Evolutionary conservation across 2,888 invertebrate genomes (phyloP).

Genomic region (Acheta domesticus): DNA sequence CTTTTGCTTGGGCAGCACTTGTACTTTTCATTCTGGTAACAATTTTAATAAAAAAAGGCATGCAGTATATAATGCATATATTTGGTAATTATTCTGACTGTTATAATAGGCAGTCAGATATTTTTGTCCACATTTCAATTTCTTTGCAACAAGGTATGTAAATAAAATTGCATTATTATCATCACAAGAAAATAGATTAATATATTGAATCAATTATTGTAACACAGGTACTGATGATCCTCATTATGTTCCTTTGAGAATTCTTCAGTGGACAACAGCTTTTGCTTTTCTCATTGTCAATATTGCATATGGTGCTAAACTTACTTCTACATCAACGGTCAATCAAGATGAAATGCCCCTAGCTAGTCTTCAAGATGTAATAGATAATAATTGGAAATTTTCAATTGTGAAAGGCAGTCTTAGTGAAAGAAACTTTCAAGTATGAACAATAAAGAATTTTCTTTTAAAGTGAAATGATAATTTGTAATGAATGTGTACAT

Average conservation of each 20-base stretch:
- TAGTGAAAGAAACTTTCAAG: conserved; percentile 21
- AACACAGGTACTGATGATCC: conserved; percentile 22
- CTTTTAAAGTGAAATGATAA: neutral
- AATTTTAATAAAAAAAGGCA: neutral
- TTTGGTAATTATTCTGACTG: neutral
- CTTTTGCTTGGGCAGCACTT: neutral
- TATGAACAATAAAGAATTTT: neutral
- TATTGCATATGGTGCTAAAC: conserved; percentile 25
- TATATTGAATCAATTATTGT: neutral
- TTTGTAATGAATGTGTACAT: no score
- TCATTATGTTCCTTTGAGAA: neutral
- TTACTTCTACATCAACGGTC: conserved; percentile 21
- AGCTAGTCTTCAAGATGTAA: neutral
- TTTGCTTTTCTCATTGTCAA: conserved; percentile 23
- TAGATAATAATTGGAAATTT: conserved; percentile 24
- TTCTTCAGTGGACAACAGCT: conserved; percentile 19
- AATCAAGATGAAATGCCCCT: conserved; percentile 19
- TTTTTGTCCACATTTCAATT: neutral
- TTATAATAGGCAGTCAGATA: neutral
- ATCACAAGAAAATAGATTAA: no score
- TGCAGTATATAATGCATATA: neutral
- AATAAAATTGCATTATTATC: no score
- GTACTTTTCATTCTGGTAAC: neutral
- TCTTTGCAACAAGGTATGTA: neutral
- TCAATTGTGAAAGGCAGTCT: conserved; percentile 23